Conservation (phyloP, 2,888 invertebrate genomes). For the Lamproptera curius region DNA sequence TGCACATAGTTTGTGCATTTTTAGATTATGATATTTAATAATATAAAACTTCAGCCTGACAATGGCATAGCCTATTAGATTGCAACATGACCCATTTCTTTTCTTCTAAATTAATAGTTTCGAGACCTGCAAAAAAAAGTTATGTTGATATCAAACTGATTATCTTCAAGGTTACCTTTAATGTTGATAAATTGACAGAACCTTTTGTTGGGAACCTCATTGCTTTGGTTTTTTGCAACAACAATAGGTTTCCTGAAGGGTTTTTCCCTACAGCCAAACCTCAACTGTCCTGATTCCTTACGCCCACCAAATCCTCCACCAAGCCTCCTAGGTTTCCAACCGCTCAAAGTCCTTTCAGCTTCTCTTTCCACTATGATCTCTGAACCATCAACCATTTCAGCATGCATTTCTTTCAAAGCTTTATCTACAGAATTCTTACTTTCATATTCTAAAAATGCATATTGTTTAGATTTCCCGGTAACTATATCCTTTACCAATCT, state of each 20-base stretch:
- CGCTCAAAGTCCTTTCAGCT: constrained; percentile 82
- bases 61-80: constrained; percentile 27
- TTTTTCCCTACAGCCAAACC: constrained; percentile 90
- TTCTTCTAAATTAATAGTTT: constrained; percentile 3
- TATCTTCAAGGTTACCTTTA: background rate
- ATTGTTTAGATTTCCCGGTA: constrained; percentile 89
- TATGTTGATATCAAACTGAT: background rate
- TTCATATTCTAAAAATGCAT: constrained; percentile 91
- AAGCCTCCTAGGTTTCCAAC: constrained; percentile 91
- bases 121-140: constrained; percentile 7
- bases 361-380: constrained; percentile 86
- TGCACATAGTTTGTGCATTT: constrained; percentile 43
- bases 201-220: constrained; percentile 6
- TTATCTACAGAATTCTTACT: constrained; percentile 77
- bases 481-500: constrained; percentile 87
- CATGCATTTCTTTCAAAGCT: constrained; percentile 80
- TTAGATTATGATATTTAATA: constrained; percentile 25
- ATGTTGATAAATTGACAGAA: background rate
- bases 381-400: constrained; percentile 80
- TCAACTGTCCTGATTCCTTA: constrained; percentile 91
- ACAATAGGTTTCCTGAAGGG: constrained; percentile 83
- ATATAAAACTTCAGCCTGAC: constrained; percentile 24
- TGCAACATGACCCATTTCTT: background rate
- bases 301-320: constrained; percentile 93
- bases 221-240: constrained; percentile 26